Evolutionary conservation across 2,888 invertebrate genomes (phyloP), one percentile per base, ranked within the genome.

Genomic region (Cremastinae sp.): DNA sequence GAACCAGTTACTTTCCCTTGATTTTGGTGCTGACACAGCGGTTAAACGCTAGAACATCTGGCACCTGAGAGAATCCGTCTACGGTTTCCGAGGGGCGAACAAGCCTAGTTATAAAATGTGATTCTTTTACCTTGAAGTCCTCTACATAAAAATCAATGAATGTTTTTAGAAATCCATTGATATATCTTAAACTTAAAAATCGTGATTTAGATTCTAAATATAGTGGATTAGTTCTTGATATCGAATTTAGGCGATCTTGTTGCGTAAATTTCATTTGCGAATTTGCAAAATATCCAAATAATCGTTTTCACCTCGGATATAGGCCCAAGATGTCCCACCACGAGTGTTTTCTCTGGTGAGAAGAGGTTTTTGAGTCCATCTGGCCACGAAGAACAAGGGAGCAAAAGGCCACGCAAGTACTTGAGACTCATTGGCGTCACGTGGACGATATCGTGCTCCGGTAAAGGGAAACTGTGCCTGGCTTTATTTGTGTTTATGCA

Each of bases 21-120:
- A 51, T 41, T 12, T 22, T 8, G 38, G 38, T n/a, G 58, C 36
- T 38, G 34, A 54, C 36, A 14, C 36, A 14, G 41, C 51, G 9
- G 47, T 41, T 61, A 45, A 10, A 5, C 12, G 53, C 45, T 36
- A 36, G 58, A 38, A 45, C 74, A 74, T 64, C 64, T 70, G 74
- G 74, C 49, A 41, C 58, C 68, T n/a, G 34, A 36, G 28, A 68
- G 36, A 12, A 49, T 14, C 41, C 8, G 43, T 45, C 18, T 22
- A 61, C 28, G 47, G 18, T 69, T 51, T 49, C 34, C 41, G 14
- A 51, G 47, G 54, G 22, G 36, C 62, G 45, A 41, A 43, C 56
- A 28, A 9, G 2, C 51, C 14, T 41, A 18, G 8, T 58, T 16
- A n/a, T n/a, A 28, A 7, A 34, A 56, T 47, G 22, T 10, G 28